Conservation (phyloP, 2,797 vertebrate genomes). For the Xenopus petersii region DNA sequence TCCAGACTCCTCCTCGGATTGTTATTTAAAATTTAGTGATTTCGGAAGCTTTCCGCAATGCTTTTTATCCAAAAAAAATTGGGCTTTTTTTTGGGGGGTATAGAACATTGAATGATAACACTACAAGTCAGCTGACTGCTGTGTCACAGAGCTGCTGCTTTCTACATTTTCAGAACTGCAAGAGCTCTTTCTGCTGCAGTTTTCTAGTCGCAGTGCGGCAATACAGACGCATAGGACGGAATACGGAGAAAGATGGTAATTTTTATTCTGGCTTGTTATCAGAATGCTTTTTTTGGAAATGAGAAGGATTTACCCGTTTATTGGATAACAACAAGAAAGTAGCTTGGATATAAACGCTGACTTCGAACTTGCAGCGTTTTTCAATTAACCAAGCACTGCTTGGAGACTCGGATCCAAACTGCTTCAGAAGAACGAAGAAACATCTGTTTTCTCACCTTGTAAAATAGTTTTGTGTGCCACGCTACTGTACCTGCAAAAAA, state of each 20-base stretch:
- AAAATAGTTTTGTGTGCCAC: slow-evolving; percentile 54
- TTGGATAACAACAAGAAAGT: slow-evolving; percentile 66
- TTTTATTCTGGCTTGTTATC: slow-evolving; percentile 59
- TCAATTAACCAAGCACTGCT: slow-evolving; percentile 63
- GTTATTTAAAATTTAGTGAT: slow-evolving; percentile 39
- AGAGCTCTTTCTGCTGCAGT: slow-evolving; percentile 70
- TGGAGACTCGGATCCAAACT: slow-evolving; percentile 56
- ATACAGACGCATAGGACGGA: slow-evolving; percentile 67
- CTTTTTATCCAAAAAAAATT: slow-evolving; percentile 60
- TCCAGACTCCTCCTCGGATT: neutral
- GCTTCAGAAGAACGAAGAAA: slow-evolving; percentile 63
- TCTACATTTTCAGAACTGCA: slow-evolving; percentile 72
- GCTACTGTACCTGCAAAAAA: slow-evolving; percentile 62
- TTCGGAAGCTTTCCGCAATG: slow-evolving; percentile 59
- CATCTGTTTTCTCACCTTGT: slow-evolving; percentile 55
- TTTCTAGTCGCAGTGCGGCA: slow-evolving; percentile 73
- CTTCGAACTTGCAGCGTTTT: slow-evolving; percentile 69
- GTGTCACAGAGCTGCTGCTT: slow-evolving; percentile 72
- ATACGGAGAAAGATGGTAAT: slow-evolving; percentile 62
- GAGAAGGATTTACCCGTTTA: slow-evolving; percentile 62
- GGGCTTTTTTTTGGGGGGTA: slow-evolving; percentile 59
- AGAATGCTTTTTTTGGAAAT: slow-evolving; percentile 63
- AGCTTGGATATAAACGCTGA: slow-evolving; percentile 68
- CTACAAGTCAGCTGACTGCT: slow-evolving; percentile 78
- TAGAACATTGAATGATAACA: slow-evolving; percentile 76